Conservation (phyloP, 92 coral and sea anemone genomes). For the Siderastrea siderea region DNA sequence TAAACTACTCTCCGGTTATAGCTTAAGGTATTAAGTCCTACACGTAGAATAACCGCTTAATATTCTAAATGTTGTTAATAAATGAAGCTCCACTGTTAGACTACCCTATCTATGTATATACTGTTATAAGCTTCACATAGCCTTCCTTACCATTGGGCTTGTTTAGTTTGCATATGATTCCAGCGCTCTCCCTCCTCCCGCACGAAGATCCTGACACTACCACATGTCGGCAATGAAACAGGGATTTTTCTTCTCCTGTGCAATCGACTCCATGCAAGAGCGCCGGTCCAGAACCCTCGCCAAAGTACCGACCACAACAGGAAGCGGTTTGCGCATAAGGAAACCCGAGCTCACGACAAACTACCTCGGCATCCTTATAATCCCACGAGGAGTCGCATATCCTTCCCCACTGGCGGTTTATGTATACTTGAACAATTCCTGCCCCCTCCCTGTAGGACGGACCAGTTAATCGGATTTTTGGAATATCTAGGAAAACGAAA, state of each 20-base stretch:
- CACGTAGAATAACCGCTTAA: no score
- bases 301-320: constrained; percentile 50
- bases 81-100: no score
- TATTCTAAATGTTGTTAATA: no score
- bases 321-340: constrained; percentile 35
- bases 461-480: constrained; percentile 22
- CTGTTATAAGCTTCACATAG: background rate
- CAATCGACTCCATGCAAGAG: background rate
- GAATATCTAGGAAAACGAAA: constrained; percentile 18
- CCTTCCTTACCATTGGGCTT: constrained; percentile 26
- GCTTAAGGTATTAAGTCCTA: no score
- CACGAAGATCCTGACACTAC: background rate
- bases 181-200: constrained; percentile 17
- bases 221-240: constrained; percentile 36
- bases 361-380: constrained; percentile 52
- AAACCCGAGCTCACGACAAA: constrained; percentile 68
- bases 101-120: no score
- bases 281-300: constrained; percentile 17
- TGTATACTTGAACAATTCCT: constrained; percentile 63
- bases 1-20: no score
- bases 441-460: constrained; percentile 26
- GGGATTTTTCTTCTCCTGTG: constrained; percentile 23
- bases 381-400: constrained; percentile 59
- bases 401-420: constrained; percentile 67
- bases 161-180: constrained; percentile 6